These are phyloP conservation scores for Agapetus fuscipes DNA, from an alignment of 2,888 invertebrate species.

Conservation along the genomic window DNA sequence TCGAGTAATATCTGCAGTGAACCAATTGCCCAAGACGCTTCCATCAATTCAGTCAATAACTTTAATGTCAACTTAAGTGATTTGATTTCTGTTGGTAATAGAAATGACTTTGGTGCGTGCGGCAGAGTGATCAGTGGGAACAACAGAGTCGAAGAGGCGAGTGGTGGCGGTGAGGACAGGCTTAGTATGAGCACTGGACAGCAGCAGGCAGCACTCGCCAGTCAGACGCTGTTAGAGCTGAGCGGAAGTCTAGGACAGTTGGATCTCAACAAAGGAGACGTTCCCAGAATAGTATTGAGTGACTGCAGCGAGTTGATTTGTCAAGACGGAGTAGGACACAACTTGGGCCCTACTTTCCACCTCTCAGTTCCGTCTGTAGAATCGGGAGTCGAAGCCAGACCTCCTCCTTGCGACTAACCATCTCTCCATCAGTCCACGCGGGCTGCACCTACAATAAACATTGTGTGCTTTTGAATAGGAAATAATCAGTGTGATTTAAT, in stretches of 20 bases:
- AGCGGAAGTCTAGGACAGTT: slow-evolving; percentile 27
- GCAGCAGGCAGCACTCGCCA: slow-evolving; percentile 39
- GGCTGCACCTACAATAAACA: background rate
- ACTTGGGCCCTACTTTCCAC: slow-evolving; percentile 33
- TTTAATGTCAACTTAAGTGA: slow-evolving; percentile 38
- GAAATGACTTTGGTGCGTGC: slow-evolving; percentile 28
- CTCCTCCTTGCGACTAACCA: slow-evolving; percentile 31
- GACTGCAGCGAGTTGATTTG: slow-evolving; percentile 36
- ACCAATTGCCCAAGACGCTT: slow-evolving; percentile 3
- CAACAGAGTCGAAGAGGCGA: slow-evolving; percentile 30
- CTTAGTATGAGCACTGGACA: slow-evolving; percentile 17
- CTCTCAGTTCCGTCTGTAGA: slow-evolving; percentile 40
- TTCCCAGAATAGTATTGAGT: slow-evolving; percentile 42
- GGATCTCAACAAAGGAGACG: slow-evolving; percentile 32
- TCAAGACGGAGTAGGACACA: slow-evolving; percentile 27
- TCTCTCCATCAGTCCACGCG: background rate
- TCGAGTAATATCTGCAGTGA: too few species aligned
- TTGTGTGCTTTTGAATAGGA: background rate
- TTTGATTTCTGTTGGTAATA: slow-evolving; percentile 22
- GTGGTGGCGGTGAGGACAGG: slow-evolving; percentile 29
- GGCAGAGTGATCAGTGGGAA: slow-evolving; percentile 33
- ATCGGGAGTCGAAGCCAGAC: slow-evolving; percentile 37
- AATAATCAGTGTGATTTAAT: background rate
- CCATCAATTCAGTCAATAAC: slow-evolving; percentile 23
- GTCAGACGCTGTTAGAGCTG: slow-evolving; percentile 31